A percentile compares a stretch with the other conserved stretches of the same genome.
Evolutionary conservation across 2,797 vertebrate species (phyloP).

Genomic region (Scomberomorus guttatus): DNA sequence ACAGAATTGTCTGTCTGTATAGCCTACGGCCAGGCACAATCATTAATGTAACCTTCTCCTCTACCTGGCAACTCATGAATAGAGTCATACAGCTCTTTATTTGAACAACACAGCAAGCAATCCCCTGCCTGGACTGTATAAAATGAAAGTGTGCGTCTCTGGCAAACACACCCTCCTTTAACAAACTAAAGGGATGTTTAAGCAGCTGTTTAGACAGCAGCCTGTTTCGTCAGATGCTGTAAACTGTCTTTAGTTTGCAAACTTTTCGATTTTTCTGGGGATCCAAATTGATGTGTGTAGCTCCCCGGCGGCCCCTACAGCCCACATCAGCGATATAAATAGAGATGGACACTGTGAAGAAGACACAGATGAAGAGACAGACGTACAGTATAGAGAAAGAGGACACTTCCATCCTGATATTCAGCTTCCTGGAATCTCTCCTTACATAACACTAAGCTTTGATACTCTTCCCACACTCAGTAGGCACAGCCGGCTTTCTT

Average conservation of each 20-base stretch:
- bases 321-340: constrained; percentile 69
- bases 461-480: constrained; percentile 69
- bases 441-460: constrained; percentile 71
- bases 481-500: constrained; percentile 64
- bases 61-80: constrained; percentile 10
- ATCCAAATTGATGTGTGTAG: constrained; percentile 44
- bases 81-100: background rate
- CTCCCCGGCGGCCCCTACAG: constrained; percentile 43
- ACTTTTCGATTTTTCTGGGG: constrained; percentile 14
- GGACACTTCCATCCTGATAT: constrained; percentile 47
- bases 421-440: constrained; percentile 70
- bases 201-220: background rate
- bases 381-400: constrained; percentile 37
- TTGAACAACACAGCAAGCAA: background rate
- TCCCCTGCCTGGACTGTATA: background rate
- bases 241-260: constrained; percentile 24
- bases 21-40: constrained; percentile 37
- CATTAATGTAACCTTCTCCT: constrained; percentile 1
- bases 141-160: background rate
- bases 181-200: constrained; percentile 20
- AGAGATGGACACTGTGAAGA: constrained; percentile 57
- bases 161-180: background rate
- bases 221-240: constrained; percentile 3
- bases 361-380: constrained; percentile 52
- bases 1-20: constrained; percentile 25